Evolutionary conservation across 2,113 vertebrate genomes (phyloP), one percentile per base, ranked within the genome.

Genomic region (Eulemur rufifrons): DNA sequence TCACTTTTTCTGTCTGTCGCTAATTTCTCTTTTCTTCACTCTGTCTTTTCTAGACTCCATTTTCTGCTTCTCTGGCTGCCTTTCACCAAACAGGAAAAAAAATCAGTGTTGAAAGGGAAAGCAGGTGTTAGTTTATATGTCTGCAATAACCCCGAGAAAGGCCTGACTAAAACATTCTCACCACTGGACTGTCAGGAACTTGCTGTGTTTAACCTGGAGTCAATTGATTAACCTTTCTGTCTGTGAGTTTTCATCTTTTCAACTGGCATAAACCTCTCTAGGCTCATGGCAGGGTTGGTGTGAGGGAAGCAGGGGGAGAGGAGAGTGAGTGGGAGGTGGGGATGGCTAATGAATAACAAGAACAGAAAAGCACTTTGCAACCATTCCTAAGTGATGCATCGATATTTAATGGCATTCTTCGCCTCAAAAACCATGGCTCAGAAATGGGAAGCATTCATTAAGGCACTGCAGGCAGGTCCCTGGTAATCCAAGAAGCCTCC

Each of bases 381-480:
- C 42, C 74, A 91, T 94, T 92, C 34, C 17, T 95, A 96, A 94
- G 63, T 85, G 82, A 78, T 47, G 71, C 93, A 86, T 93, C 2
- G 4, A 92, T 89, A 89, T 86, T 95, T 95, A 96, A 95, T 87
- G 86, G 80, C 92, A 94, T 86, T 86, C 86, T 86, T 54, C 95
- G 76, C 88, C 91, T 97, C 93, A 68, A 93, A 97, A 96, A 69
- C 45, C 64, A 66, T 80, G 82, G 86, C 56, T 96, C 76, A 90
- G 97, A 98, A 95, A 97, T 42, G 96, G 95, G 89, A 98, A 93
- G 73, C 86, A 96, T 98, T 98, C 87, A 37, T 98, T 96, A 94
- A 97, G 93, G 94, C 78, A 90, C 97, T 97, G 95, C 88, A 97
- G 92, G 95, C 95, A 97, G 91, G 97, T 91, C 69, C 90, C 64